phyloP scores from a whole-genome alignment of 2,113 vertebrate species.

The Hypocryptadius cinnamomeus region DNA sequence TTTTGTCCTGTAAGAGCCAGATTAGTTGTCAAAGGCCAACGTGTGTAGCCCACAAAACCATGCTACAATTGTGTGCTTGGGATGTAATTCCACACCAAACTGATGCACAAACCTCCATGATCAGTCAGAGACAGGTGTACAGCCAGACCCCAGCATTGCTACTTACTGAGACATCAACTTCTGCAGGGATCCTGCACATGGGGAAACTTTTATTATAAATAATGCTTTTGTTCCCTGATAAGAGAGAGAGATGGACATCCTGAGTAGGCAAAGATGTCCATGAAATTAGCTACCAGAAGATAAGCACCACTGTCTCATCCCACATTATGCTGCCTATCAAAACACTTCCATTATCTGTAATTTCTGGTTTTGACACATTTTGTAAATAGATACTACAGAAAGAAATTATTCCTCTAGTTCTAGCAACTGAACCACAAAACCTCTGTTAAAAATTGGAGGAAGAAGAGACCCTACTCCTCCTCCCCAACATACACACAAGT shows the following conservation, averaged over 20 bases:
- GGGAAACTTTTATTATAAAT: not conserved
- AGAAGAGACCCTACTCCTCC: not conserved
- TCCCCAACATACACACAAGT: not conserved
- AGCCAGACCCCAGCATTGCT: not conserved
- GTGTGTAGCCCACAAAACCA: not conserved
- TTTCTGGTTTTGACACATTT: not conserved
- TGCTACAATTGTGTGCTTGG: not conserved
- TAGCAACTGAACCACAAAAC: not conserved
- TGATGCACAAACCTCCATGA: not conserved
- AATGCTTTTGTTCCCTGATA: not conserved
- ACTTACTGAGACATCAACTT: not conserved
- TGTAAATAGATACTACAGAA: not conserved
- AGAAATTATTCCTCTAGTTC: not conserved
- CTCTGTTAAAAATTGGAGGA: not conserved
- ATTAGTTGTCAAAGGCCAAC: not conserved
- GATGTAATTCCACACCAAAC: accelerated
- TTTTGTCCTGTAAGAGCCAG: not conserved
- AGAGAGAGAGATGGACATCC: not conserved
- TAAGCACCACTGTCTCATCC: not conserved
- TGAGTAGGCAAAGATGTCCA: not conserved
- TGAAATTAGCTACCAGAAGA: not conserved
- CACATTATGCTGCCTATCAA: not conserved
- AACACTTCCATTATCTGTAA: not conserved
- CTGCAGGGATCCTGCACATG: not conserved
- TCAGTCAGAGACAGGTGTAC: not conserved